Percentiles rank a stretch among this genome's conserved stretches.
These are phyloP conservation scores for Holotrichia oblita DNA, from an alignment of 1,140 invertebrate species.

Conservation along the genomic window DNA sequence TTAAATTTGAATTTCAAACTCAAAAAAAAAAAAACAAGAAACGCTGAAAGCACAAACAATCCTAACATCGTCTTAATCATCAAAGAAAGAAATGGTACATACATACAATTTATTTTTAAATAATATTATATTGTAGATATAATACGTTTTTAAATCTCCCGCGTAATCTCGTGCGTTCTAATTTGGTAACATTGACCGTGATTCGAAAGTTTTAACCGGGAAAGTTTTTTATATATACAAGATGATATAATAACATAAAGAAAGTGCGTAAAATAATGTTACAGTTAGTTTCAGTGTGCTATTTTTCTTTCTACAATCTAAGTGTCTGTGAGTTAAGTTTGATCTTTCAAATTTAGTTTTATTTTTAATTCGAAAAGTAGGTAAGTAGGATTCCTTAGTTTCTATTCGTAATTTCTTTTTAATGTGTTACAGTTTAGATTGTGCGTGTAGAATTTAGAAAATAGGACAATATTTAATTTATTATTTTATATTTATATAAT, in stretches of 20 bases:
- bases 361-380: constrained; percentile 25
- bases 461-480: background rate
- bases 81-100: background rate
- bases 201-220: constrained; percentile 24
- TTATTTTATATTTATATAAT: background rate
- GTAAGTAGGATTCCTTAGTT: constrained; percentile 22
- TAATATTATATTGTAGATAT: background rate
- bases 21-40: background rate
- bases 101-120: no score
- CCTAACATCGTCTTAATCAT: background rate
- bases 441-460: background rate
- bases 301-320: background rate
- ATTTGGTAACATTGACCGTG: constrained; percentile 16
- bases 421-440: background rate
- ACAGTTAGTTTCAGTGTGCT: background rate
- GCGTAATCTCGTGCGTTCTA: constrained; percentile 11
- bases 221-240: background rate
- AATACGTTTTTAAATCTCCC: background rate
- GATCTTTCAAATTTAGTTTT: background rate
- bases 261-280: constrained; percentile 10
- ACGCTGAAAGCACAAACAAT: background rate
- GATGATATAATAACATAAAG: constrained; percentile 1
- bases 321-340: background rate
- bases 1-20: background rate
- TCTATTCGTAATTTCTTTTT: background rate